These are phyloP conservation scores for Achatina immaculata DNA, from an alignment of 1,140 invertebrate genomes.

Conservation along the genomic window DNA sequence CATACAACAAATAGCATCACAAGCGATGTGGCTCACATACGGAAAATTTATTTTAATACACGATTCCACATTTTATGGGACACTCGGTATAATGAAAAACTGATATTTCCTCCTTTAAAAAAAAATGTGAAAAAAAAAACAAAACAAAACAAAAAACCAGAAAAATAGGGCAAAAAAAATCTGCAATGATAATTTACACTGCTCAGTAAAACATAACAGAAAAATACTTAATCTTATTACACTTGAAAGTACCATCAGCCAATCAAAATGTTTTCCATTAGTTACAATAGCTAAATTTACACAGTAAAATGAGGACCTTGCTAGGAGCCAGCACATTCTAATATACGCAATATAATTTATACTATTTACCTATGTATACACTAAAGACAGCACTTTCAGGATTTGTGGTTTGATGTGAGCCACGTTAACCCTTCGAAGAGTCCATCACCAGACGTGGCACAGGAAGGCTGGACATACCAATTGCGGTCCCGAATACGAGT, in stretches of 20 bases:
- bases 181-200: too few relatives aligned
- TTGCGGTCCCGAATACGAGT: slow-evolving; percentile 97
- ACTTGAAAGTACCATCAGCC: not conserved
- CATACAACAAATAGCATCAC: too few relatives aligned
- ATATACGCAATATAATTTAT: not conserved
- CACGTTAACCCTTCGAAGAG: slow-evolving; percentile 98
- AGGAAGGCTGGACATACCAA: slow-evolving; percentile 97
- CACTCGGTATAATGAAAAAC: too few relatives aligned
- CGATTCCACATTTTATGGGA: too few relatives aligned
- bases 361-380: not conserved
- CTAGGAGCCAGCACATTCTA: not conserved
- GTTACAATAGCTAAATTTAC: not conserved
- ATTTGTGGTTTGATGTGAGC: slow-evolving; percentile 99
- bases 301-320: not conserved
- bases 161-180: too few relatives aligned
- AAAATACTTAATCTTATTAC: too few relatives aligned
- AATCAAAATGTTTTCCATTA: not conserved
- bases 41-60: too few relatives aligned
- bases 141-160: too few relatives aligned
- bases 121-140: too few relatives aligned
- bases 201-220: too few relatives aligned
- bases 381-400: slow-evolving; percentile 75
- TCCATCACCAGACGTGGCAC: slow-evolving; percentile 95
- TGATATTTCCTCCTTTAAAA: too few relatives aligned
- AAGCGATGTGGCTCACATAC: too few relatives aligned